phyloP scores from a whole-genome alignment of 2,797 vertebrate genomes.

The Oreochromis mossambicus region DNA sequence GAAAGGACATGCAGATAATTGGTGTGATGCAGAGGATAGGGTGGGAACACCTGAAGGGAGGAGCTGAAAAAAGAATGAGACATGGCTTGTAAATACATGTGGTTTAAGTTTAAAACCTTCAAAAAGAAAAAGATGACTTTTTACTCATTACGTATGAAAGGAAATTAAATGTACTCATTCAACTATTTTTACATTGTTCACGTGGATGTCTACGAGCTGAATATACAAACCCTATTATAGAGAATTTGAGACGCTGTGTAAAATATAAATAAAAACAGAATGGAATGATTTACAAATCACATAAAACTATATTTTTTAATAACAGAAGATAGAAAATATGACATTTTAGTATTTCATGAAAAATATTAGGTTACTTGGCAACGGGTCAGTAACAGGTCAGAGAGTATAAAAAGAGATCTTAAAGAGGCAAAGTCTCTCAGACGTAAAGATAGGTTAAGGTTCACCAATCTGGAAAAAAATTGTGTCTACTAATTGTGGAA shows the following conservation, averaged over 20 bases:
- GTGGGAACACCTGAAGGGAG: neutral
- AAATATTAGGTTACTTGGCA: neutral
- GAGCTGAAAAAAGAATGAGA: neutral
- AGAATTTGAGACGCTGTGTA: neutral
- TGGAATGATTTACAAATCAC: neutral
- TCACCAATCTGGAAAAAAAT: neutral
- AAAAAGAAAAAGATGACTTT: neutral
- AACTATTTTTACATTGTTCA: neutral
- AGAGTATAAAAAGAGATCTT: neutral
- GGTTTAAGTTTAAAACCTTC: neutral
- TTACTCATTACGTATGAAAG: neutral
- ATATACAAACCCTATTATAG: neutral
- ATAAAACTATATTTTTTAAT: neutral
- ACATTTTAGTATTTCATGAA: neutral
- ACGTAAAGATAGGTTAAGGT: neutral
- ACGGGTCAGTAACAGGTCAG: neutral
- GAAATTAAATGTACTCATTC: neutral
- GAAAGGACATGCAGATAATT: neutral
- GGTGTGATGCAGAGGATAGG: neutral
- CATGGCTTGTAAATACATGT: neutral
- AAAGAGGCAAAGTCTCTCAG: neutral
- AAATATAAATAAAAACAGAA: neutral
- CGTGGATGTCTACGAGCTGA: neutral
- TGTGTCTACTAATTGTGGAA: neutral
- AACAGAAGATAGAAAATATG: neutral